Percentiles rank a stretch among this genome's conserved stretches.
Conservation (phyloP, 2,888 invertebrate genomes). For the Lottia scabra region DNA sequence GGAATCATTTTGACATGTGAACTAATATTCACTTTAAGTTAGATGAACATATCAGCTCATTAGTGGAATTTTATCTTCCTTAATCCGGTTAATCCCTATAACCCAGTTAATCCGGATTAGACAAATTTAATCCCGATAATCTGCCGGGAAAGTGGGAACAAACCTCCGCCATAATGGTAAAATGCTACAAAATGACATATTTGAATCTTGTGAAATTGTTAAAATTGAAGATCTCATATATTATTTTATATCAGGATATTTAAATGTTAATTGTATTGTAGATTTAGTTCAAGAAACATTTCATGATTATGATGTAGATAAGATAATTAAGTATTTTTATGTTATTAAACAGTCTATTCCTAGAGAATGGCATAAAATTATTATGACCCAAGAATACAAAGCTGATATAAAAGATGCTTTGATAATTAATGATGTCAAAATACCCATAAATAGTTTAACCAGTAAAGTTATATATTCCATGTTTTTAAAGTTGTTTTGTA, state of each 20-base stretch:
- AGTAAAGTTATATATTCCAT: neutral
- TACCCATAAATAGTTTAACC: neutral
- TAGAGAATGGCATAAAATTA: neutral
- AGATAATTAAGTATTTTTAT: neutral
- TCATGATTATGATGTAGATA: neutral
- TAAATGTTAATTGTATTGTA: neutral
- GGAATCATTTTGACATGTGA: too few species aligned
- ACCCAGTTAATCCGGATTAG: too few species aligned
- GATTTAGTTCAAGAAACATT: neutral
- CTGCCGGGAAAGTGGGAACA: too few species aligned
- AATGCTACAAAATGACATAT: neutral
- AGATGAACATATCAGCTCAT: too few species aligned
- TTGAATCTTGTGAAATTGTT: neutral
- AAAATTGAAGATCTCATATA: neutral
- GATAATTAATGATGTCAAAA: neutral
- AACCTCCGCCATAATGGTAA: neutral
- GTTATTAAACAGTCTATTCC: neutral
- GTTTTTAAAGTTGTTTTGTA: neutral
- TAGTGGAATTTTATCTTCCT: too few species aligned
- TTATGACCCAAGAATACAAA: neutral
- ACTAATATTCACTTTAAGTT: too few species aligned
- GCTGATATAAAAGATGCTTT: too few species aligned
- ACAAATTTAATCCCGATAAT: too few species aligned
- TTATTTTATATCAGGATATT: neutral
- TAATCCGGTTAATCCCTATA: too few species aligned